Conservation (phyloP, 92 coral and sea anemone genomes). For the Phenganax subtilis region DNA sequence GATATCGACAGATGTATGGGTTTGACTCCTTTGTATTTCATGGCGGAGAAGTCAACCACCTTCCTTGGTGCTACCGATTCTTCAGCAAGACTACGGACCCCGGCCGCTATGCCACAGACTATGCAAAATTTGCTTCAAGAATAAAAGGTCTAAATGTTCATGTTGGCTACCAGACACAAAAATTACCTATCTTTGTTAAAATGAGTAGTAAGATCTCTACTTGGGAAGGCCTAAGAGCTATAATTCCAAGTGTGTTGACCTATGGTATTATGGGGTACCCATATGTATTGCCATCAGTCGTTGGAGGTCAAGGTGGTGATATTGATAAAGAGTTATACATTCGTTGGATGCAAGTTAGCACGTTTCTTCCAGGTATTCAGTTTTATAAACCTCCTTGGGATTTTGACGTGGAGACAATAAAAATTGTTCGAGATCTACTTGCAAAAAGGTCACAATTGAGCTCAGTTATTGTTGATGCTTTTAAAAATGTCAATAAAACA, state of each 20-base stretch:
- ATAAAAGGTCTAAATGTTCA: slow-evolving; percentile 55
- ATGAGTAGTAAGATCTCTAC: slow-evolving; percentile 54
- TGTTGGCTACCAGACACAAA: slow-evolving; percentile 67
- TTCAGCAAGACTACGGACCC: slow-evolving; percentile 51
- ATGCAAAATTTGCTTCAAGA: slow-evolving; percentile 58
- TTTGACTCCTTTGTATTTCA: slow-evolving; percentile 66
- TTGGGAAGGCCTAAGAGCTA: slow-evolving; percentile 69
- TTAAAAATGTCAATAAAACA: slow-evolving; percentile 53
- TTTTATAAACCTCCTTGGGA: slow-evolving; percentile 69
- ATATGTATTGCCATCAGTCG: slow-evolving; percentile 67
- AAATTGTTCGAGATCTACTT: slow-evolving; percentile 48
- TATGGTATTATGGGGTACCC: slow-evolving; percentile 80
- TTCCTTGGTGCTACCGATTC: slow-evolving; percentile 58
- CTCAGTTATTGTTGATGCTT: slow-evolving; percentile 49
- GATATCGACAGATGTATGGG: slow-evolving; percentile 43
- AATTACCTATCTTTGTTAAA: slow-evolving; percentile 56
- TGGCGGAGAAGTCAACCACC: slow-evolving; percentile 65
- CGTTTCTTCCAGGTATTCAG: slow-evolving; percentile 72
- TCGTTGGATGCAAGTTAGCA: slow-evolving; percentile 71
- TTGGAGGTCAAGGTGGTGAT: slow-evolving; percentile 57
- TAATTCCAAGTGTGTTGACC: slow-evolving; percentile 70
- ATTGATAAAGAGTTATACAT: slow-evolving; percentile 69
- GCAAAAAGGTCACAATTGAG: slow-evolving; percentile 50
- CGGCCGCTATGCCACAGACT: slow-evolving; percentile 48
- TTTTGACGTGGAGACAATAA: slow-evolving; percentile 55